Conservation (phyloP, 2,797 vertebrate species). For the Cetoscarus ocellatus region DNA sequence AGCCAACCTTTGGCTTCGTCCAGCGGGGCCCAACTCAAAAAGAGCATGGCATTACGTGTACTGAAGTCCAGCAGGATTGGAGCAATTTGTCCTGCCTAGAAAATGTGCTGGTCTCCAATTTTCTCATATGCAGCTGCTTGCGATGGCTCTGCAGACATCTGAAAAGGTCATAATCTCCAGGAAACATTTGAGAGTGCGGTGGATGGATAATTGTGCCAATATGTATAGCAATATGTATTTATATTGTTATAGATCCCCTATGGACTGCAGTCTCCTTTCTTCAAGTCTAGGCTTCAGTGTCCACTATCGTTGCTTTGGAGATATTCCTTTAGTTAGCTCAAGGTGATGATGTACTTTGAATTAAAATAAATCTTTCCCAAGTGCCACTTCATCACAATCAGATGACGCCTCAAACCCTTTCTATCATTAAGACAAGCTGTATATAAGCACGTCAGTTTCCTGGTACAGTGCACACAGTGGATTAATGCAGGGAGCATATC, state of each 20-base stretch:
- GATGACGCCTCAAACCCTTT: constrained; percentile 42
- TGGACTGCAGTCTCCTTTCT: constrained; percentile 22
- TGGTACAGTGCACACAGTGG: constrained; percentile 39
- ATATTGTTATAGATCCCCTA: constrained; percentile 51
- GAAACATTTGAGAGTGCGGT: constrained; percentile 48
- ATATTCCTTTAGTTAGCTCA: constrained; percentile 44
- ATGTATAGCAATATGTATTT: constrained; percentile 52
- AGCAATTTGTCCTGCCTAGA: constrained; percentile 63
- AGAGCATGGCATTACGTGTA: constrained; percentile 71
- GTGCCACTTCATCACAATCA: constrained; percentile 34
- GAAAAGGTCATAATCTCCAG: constrained; percentile 67
- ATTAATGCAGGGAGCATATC: constrained; percentile 66
- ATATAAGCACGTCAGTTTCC: constrained; percentile 54
- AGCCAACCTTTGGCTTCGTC: constrained; percentile 74
- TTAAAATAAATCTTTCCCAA: constrained; percentile 39
- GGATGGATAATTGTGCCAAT: constrained; percentile 64
- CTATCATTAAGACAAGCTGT: constrained; percentile 38
- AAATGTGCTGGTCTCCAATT: constrained; percentile 36
- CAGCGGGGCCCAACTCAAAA: constrained; percentile 62
- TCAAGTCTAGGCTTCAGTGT: constrained; percentile 22
- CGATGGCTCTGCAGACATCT: constrained; percentile 49
- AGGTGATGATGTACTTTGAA: constrained; percentile 39
- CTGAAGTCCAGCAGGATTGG: constrained; percentile 53
- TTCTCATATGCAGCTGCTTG: constrained; percentile 42
- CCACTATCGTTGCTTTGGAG: constrained; percentile 19